Evolutionary conservation across 1,140 invertebrate species (phyloP), one percentile per base, ranked within the genome.

Genomic region (Yoshiicerus persimilis): DNA sequence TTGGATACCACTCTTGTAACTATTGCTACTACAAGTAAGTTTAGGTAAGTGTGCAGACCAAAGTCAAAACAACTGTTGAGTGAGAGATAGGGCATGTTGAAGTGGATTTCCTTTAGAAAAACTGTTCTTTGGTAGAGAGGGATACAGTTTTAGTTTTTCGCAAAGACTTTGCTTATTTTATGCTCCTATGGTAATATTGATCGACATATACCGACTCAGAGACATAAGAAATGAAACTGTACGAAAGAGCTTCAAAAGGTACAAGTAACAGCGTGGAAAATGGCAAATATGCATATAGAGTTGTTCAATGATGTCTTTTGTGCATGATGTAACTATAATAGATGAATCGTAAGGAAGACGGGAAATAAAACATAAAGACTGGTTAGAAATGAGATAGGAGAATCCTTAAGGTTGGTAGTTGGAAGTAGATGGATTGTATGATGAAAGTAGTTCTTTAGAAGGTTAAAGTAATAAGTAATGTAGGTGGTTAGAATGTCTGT

Each of bases 21-120:
- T n/a, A 56, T 56, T n/a, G 47, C 47, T 56, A 56, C 16, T 56
- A 56, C 20, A 16, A 56, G n/a, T 16, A 16, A 2, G 20, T n/a
- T 56, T 56, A 56, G 47, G 47, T 56, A n/a, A 56, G 16, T 47
- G 41, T 47, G 41, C 32, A 34, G 11, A 30, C 6, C 13, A 36
- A 80, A 34, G 75, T n/a, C 75, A 34, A 80, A 38, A 80, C 75
- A 80, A 80, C 75, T 80, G 75, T 80, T 80, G 75, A 80, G 75
- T 80, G 75, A 80, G 75, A 80, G 30, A 80, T 80, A 80, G 30
- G 32, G 75, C 75, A 34, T 23, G 75, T 36, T 80, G 32, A 80
- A 80, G 30, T 80, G 20, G 70, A 77, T 30, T n/a, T 34, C 27
- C 11, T 77, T 20, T 77, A 1, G 1, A n/a, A n/a, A 77, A 77